Evolutionary conservation across 2,888 invertebrate genomes (phyloP).

Genomic region (Tachystola acroxantha): DNA sequence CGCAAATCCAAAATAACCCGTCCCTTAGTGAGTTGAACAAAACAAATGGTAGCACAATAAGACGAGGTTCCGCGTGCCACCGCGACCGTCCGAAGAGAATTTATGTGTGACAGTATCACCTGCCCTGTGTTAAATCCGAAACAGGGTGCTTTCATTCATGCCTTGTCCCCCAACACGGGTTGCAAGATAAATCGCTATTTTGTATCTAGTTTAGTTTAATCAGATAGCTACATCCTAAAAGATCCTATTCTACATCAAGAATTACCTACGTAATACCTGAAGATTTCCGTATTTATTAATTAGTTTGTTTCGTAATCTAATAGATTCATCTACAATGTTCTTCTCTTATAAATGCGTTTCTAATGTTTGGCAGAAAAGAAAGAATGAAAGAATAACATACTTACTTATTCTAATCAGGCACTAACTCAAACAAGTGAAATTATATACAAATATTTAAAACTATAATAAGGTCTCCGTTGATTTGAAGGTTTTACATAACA

Average conservation of each 20-base stretch:
- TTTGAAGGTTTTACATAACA: no score
- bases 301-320: no score
- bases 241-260: background rate
- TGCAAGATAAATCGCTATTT: slow-evolving; percentile 2
- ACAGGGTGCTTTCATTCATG: slow-evolving; percentile 41
- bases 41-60: slow-evolving; percentile 65
- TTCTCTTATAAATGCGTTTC: no score
- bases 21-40: slow-evolving; percentile 47
- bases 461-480: no score
- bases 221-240: background rate
- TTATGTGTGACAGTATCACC: slow-evolving; percentile 57
- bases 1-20: slow-evolving; percentile 62
- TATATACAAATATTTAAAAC: no score
- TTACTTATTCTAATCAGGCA: no score
- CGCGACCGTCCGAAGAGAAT: slow-evolving; percentile 49
- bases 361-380: no score
- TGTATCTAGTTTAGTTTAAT: background rate
- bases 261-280: no score
- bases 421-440: no score
- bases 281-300: no score
- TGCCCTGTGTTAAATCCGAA: slow-evolving; percentile 37
- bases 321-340: no score
- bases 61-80: slow-evolving; percentile 69
- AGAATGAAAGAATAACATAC: no score
- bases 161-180: slow-evolving; percentile 11